Conservation (phyloP, 2,797 vertebrate species). For the Hypotaenidia philippensis region DNA sequence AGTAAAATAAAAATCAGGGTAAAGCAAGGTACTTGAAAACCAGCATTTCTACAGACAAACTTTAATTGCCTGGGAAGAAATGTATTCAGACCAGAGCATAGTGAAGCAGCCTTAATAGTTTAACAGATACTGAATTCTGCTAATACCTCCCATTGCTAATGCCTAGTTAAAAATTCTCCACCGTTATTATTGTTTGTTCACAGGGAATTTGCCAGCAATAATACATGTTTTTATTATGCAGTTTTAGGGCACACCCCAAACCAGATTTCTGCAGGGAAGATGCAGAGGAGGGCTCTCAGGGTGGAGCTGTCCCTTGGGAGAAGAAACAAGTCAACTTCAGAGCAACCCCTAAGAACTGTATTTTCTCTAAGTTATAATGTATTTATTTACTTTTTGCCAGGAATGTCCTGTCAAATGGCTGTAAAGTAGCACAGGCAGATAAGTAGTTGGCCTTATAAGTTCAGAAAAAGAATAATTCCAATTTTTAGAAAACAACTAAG, state of each 20-base stretch:
- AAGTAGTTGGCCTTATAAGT: not conserved
- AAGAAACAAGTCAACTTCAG: not conserved
- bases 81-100: not conserved
- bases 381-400: not conserved
- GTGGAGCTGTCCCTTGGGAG: not conserved
- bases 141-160: not conserved
- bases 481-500: not conserved
- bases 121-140: not conserved
- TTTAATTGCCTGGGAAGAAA: constrained; percentile 24
- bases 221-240: not conserved
- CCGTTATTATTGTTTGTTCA: not conserved
- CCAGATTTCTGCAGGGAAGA: not conserved
- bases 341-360: not conserved
- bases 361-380: not conserved
- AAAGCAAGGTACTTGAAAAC: not conserved
- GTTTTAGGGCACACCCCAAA: not conserved
- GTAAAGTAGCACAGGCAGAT: not conserved
- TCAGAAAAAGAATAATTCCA: not conserved
- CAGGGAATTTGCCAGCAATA: not conserved
- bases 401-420: not conserved
- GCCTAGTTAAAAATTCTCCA: not conserved
- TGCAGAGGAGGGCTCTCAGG: not conserved
- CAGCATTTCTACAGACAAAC: not conserved
- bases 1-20: not conserved
- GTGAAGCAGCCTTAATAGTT: not conserved